Conservation (phyloP, 2,113 vertebrate species). For the Trogon melanurus region DNA sequence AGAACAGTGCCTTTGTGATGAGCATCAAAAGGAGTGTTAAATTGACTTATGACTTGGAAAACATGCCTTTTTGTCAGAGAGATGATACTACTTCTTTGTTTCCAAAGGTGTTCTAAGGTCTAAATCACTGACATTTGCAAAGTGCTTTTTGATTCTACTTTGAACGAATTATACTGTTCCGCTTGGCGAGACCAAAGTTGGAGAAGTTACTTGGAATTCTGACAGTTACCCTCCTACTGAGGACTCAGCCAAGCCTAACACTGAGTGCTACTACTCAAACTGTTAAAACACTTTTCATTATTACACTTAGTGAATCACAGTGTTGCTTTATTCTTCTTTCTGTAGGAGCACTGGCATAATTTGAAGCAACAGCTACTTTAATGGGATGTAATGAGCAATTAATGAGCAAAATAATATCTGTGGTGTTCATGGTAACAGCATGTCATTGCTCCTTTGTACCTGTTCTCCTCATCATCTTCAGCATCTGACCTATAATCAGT, state of each 20-base stretch:
- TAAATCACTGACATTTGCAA: not conserved
- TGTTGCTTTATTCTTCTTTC: slow-evolving; percentile 33
- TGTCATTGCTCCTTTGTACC: slow-evolving; percentile 55
- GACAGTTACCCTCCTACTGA: not conserved
- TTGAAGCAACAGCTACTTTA: slow-evolving; percentile 35
- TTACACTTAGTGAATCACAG: slow-evolving; percentile 42
- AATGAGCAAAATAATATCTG: slow-evolving; percentile 66
- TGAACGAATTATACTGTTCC: not conserved
- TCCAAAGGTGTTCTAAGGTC: not conserved
- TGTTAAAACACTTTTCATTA: not conserved
- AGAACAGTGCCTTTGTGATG: not conserved
- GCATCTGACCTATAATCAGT: slow-evolving; percentile 53
- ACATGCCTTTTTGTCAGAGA: not conserved
- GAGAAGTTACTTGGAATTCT: slow-evolving; percentile 4
- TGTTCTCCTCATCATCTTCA: not conserved
- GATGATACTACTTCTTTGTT: not conserved
- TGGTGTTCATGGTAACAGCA: slow-evolving; percentile 45
- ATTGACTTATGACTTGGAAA: not conserved
- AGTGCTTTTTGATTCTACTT: not conserved
- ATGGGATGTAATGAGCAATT: slow-evolving; percentile 51
- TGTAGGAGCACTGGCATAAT: slow-evolving; percentile 16
- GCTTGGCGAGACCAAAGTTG: not conserved
- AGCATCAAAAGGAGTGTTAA: not conserved
- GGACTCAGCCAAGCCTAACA: not conserved
- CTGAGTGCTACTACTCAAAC: not conserved